Evolutionary conservation across 2,797 vertebrate species (phyloP).

Genomic region (Mallotus villosus): DNA sequence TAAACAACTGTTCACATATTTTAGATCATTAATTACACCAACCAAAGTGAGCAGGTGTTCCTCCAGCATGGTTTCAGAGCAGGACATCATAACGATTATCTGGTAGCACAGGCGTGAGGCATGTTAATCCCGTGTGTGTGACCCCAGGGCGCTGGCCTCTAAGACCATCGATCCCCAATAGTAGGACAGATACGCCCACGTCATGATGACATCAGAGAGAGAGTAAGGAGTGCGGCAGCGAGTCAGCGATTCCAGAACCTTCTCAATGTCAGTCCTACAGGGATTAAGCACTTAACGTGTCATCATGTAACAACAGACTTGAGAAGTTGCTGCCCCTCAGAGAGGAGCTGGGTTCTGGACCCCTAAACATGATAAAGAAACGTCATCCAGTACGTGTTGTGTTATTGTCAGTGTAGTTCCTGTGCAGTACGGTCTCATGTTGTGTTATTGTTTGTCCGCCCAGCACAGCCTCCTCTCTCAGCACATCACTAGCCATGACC

Average conservation of each 20-base stretch:
- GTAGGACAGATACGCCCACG: slow-evolving; percentile 31
- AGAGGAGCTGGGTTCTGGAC: too few relatives aligned
- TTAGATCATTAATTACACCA: not conserved
- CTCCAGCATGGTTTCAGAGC: not conserved
- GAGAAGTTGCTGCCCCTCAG: not conserved
- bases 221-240: not conserved
- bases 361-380: too few relatives aligned
- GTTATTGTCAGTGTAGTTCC: too few relatives aligned
- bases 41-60: not conserved
- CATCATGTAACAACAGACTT: not conserved
- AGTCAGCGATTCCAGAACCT: slow-evolving; percentile 14
- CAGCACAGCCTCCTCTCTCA: not conserved
- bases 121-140: slow-evolving; percentile 53
- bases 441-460: not conserved
- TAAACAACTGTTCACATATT: too few relatives aligned
- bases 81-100: slow-evolving; percentile 48
- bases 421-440: too few relatives aligned
- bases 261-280: not conserved
- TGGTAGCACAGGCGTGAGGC: slow-evolving; percentile 43
- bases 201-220: slow-evolving; percentile 44
- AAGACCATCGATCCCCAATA: slow-evolving; percentile 52
- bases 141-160: slow-evolving; percentile 46
- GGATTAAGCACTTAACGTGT: not conserved
- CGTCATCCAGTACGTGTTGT: too few relatives aligned
- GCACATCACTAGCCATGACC: not conserved